Evolutionary conservation across 2,888 invertebrate species (phyloP), one percentile per base, ranked within the genome.

Genomic region (Sarcophaga rosellei): DNA sequence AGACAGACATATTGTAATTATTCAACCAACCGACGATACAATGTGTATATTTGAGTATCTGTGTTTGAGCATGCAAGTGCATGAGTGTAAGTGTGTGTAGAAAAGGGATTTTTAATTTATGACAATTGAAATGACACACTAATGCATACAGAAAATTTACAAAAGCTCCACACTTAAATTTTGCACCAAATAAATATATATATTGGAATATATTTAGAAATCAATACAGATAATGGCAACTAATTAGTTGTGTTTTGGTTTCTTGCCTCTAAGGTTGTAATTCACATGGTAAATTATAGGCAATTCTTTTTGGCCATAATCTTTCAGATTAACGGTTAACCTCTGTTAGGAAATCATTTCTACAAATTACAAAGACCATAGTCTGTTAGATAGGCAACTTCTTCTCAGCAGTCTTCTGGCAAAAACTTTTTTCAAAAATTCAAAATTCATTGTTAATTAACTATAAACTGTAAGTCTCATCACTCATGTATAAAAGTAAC

Each of bases 121-220:
- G 82, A 86, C 85, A 82, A 73, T 61, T 74, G 68, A 68, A 75
- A 82, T 57, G 66, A 76, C 72, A 77, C 70, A 75, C 53, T 53
- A 35, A 69, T 35, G 57, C 15, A 85, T 47, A 62, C 23, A 21
- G n/a, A 53, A 57, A n/a, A 65, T 15, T 35, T 35, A 53, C 5
- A 65, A n/a, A 35, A 21, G 59, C 59, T 44, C 65, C 4, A 23
- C 23, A 17, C 8, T 5, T 35, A 35, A 3, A 72, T 72, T 15
- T 12, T 10, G 15, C 68, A 45, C 2, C 53, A 59, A 25, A 72
- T 21, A 66, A 73, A 66, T 74, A 10, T 23, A 66, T 74, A 10
- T 23, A 70, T 75, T 69, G 68, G 57, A n/a, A 66, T 66, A 20
- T 21, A 20, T 44, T 6, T 10, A 44, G 10, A 35, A 8, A 35